Conservation (phyloP, 2,888 invertebrate species). For the Stenodema calcarata region DNA sequence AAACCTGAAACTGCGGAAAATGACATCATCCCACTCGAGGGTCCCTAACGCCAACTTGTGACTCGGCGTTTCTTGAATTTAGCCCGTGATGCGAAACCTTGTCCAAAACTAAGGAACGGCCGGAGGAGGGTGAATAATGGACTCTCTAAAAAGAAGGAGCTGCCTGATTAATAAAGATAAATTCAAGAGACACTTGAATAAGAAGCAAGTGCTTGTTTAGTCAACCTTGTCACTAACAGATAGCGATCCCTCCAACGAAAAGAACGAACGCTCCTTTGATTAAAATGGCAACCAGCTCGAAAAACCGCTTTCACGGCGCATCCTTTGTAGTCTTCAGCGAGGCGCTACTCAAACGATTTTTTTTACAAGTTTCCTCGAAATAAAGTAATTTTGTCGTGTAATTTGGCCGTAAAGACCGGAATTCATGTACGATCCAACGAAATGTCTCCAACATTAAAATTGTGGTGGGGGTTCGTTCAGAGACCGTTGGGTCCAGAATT, state of each 20-base stretch:
- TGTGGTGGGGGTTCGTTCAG: too few species aligned
- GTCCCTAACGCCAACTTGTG: neutral
- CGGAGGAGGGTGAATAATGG: slow-evolving; percentile 9
- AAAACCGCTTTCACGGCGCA: neutral
- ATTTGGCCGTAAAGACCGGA: too few species aligned
- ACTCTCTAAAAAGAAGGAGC: neutral
- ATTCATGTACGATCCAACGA: too few species aligned
- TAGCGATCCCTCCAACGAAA: slow-evolving; percentile 23
- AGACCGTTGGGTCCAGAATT: too few species aligned
- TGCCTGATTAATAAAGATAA: slow-evolving; percentile 38
- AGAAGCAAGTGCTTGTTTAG: slow-evolving; percentile 40
- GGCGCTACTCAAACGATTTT: too few species aligned
- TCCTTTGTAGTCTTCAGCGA: neutral
- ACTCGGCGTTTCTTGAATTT: neutral
- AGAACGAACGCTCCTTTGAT: slow-evolving; percentile 18
- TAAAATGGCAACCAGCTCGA: neutral
- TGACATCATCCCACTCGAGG: neutral
- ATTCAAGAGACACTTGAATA: slow-evolving; percentile 39
- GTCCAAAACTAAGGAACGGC: neutral
- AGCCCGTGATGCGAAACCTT: neutral
- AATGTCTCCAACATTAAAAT: too few species aligned
- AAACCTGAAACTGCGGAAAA: neutral
- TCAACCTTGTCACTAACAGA: slow-evolving; percentile 35
- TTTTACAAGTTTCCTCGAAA: too few species aligned
- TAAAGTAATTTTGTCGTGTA: too few species aligned